Conservation (phyloP, 2,113 vertebrate species). For the Ploceus nigricollis region DNA sequence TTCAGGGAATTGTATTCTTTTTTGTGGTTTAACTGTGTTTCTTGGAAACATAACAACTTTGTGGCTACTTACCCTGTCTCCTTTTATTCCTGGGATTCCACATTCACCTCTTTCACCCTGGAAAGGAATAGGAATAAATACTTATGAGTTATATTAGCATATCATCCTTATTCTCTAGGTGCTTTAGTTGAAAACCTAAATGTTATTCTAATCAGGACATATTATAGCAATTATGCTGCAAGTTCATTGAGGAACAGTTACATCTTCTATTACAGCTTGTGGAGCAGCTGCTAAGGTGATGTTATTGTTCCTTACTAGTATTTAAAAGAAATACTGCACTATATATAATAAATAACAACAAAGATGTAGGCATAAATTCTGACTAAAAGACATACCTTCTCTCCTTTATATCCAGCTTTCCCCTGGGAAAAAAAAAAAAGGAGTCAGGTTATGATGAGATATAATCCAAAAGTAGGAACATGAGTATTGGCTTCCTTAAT, state of each 20-base stretch:
- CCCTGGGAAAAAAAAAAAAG: constrained; percentile 75
- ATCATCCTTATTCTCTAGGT: not conserved
- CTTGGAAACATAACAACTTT: not conserved
- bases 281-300: not conserved
- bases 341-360: not conserved
- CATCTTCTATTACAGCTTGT: not conserved
- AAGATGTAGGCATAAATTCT: not conserved
- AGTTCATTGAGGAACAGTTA: not conserved
- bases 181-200: not conserved
- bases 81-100: constrained; percentile 89
- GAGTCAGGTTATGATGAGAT: not conserved
- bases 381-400: constrained; percentile 75
- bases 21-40: not conserved
- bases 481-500: not conserved
- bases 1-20: not conserved
- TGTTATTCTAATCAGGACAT: not conserved
- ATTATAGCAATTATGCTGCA: not conserved
- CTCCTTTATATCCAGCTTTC: constrained; percentile 88
- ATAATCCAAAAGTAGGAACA: not conserved
- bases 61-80: constrained; percentile 79
- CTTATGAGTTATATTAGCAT: not conserved
- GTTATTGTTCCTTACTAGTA: not conserved
- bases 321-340: not conserved
- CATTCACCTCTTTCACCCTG: constrained; percentile 90
- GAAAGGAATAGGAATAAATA: not conserved